Evolutionary conservation across 2,113 vertebrate genomes (phyloP).

Genomic region (Oreochromis tanganicae): DNA sequence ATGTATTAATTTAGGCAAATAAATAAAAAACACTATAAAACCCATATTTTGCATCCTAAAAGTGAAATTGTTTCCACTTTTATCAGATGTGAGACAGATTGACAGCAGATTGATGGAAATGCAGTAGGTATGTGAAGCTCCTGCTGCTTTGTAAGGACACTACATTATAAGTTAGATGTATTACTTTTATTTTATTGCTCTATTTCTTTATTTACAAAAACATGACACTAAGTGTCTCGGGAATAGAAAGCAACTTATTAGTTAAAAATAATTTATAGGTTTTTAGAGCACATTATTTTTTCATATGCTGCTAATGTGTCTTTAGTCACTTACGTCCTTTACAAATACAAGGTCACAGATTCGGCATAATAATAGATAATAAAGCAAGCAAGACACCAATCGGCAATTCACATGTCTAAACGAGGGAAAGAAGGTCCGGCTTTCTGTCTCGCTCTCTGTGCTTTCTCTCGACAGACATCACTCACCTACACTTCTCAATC

Average conservation of each 20-base stretch:
- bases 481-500: slow-evolving; percentile 13
- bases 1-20: background rate
- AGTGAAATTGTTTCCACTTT: background rate
- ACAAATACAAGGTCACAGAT: slow-evolving; percentile 4
- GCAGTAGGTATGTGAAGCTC: background rate
- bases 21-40: background rate
- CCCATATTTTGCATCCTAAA: background rate
- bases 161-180: background rate
- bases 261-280: background rate
- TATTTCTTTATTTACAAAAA: background rate
- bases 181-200: background rate
- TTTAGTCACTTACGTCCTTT: background rate
- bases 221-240: background rate
- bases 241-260: background rate
- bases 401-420: background rate
- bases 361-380: background rate
- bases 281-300: background rate
- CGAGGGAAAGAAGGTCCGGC: background rate
- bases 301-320: background rate
- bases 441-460: background rate
- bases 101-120: background rate
- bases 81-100: background rate
- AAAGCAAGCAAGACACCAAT: background rate
- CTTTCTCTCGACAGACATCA: background rate
- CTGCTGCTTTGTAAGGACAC: background rate